Evolutionary conservation across 2,888 invertebrate genomes (phyloP).

Genomic region (Hemithea aestivaria): DNA sequence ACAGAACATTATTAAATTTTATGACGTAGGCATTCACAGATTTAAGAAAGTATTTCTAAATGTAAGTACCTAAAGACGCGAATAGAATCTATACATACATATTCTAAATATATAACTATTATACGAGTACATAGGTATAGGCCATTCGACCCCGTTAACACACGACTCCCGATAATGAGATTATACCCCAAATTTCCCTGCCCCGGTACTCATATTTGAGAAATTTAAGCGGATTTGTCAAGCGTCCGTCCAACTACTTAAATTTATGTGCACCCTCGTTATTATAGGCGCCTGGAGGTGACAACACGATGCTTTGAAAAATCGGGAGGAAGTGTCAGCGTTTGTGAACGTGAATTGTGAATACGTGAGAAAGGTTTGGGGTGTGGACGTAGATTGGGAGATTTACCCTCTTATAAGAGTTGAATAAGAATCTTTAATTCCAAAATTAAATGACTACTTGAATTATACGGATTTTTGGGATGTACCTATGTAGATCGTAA

Average conservation of each 20-base stretch:
- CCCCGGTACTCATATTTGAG: slow-evolving; percentile 47
- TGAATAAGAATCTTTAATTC: too few species aligned
- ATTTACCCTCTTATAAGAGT: too few species aligned
- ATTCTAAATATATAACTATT: too few species aligned
- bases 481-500: too few species aligned
- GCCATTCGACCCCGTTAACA: slow-evolving; percentile 7
- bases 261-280: slow-evolving; percentile 59
- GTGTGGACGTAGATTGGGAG: too few species aligned
- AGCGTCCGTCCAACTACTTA: slow-evolving; percentile 48
- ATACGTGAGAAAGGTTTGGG: neutral
- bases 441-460: too few species aligned
- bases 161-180: slow-evolving; percentile 37
- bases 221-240: slow-evolving; percentile 65
- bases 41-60: too few species aligned
- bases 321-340: slow-evolving; percentile 23
- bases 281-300: slow-evolving; percentile 42
- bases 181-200: slow-evolving; percentile 46
- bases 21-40: too few species aligned
- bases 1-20: too few species aligned
- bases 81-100: too few species aligned
- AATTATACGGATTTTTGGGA: too few species aligned
- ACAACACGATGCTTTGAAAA: slow-evolving; percentile 44
- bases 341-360: slow-evolving; percentile 15
- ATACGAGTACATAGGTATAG: neutral
- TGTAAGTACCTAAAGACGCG: too few species aligned